Conservation (phyloP, 2,113 vertebrate species). For the Menura novaehollandiae region DNA sequence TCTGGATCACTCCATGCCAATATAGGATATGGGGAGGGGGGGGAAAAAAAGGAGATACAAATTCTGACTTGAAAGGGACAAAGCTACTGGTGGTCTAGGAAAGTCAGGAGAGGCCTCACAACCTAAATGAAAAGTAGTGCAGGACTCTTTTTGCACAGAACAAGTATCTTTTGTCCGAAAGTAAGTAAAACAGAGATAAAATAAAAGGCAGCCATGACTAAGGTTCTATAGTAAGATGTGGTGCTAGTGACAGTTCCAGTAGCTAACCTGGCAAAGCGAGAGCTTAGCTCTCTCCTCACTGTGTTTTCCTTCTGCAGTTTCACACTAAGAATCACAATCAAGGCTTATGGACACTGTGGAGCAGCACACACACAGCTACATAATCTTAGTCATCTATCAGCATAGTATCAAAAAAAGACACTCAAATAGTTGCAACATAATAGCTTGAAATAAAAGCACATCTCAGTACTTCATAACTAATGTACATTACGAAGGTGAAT, state of each 20-base stretch:
- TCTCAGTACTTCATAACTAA: not conserved
- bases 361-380: not conserved
- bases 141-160: constrained; percentile 52
- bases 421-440: not conserved
- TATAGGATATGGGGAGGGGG: not conserved
- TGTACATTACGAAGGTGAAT: not conserved
- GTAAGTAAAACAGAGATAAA: constrained; percentile 50
- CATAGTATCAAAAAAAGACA: not conserved
- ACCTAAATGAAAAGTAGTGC: constrained; percentile 13
- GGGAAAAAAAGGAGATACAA: not conserved
- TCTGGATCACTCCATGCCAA: constrained; percentile 17
- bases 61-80: constrained; percentile 46
- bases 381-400: not conserved
- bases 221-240: constrained; percentile 49
- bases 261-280: constrained; percentile 23
- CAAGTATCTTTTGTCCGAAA: constrained; percentile 39
- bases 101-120: constrained; percentile 37
- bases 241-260: constrained; percentile 41
- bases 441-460: not conserved
- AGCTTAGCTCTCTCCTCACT: not conserved
- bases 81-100: constrained; percentile 36
- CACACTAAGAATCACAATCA: not conserved
- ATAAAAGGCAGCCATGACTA: constrained; percentile 31
- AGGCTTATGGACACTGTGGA: not conserved
- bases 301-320: not conserved